Base-by-base conservation (phyloP, 1,140 invertebrate genomes). In the Aphelenchoides avenae region DNA sequence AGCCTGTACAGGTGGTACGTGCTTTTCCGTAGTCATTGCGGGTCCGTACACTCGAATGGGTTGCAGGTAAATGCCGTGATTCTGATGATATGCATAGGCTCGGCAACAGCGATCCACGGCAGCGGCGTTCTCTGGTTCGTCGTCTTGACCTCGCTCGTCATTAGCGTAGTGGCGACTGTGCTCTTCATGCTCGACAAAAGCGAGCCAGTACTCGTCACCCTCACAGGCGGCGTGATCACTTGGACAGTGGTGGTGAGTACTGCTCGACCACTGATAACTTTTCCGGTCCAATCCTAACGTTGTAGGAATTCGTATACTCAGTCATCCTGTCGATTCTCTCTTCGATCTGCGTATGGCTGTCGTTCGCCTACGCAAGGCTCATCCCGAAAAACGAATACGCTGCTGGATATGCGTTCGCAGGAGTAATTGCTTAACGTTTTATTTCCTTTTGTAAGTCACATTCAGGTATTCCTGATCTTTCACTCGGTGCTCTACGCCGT, bases 251-350 rank as follows among this genome's bases (percentile, higher is more conserved):
- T 64, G 33, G 63, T 65, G 24, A 42, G 55, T 40, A 27, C 31
- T 42, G 11, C 5, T 9, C 18, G 29, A 47, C 22, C n/a, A 26
- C n/a, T 26, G 15, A 34, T 41, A 62, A 34, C 0, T 57, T 1
- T 5, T 15, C 27, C 24, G 5, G 4, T 13, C 1, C 24, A 54
- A 59, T 62, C 24, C 6, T 55, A 7, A 13, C 46, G 3, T 49
- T 59, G 0, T 29, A 65, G 66, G 63, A 65, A 52, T 65, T 65
- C 50, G 58, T 68, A 18, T 65, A 65, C 48, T 65, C 63, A 5
- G 30, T 61, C 9, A 55, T 65, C 27, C 47, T 65, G 7, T 36
- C 63, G 0, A 39, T 69, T 18, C 58, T 65, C 3, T 65, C 64
- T 34, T 64, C 34, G 29, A 51, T 65, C n/a, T 39, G 30, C 26